Evolutionary conservation across 2,797 vertebrate species (phyloP).

Genomic region (Ciconia nigra): DNA sequence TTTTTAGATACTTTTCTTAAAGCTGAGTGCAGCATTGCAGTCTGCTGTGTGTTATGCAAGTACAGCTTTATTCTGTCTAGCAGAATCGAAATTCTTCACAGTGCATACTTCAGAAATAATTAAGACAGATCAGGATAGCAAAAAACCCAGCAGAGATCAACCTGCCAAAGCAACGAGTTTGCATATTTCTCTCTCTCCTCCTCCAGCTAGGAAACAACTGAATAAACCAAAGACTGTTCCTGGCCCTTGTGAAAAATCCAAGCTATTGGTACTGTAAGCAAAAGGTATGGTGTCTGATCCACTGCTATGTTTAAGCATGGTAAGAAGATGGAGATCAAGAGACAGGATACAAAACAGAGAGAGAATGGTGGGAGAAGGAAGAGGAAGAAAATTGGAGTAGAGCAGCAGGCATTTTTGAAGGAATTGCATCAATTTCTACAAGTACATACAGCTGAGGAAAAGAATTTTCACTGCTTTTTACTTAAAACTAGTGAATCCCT

Average conservation of each 20-base stretch:
- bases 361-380: neutral
- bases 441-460: neutral
- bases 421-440: neutral
- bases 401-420: neutral
- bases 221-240: neutral
- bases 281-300: neutral
- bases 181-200: neutral
- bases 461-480: neutral
- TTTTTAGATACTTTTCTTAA: neutral
- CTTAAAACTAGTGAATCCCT: neutral
- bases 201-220: neutral
- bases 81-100: constrained; percentile 34
- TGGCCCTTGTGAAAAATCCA: neutral
- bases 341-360: neutral
- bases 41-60: constrained; percentile 21
- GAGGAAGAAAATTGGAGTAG: neutral
- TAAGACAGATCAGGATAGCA: constrained; percentile 13
- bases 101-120: constrained; percentile 37
- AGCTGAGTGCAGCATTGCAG: neutral
- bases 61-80: constrained; percentile 16
- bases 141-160: constrained; percentile 9
- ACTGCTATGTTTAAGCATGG: neutral
- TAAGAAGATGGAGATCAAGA: neutral
- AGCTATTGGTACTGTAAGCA: neutral
- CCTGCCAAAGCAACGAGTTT: constrained; percentile 11